Evolutionary conservation across 2,888 invertebrate genomes (phyloP).

Genomic region (Papilio gigon): DNA sequence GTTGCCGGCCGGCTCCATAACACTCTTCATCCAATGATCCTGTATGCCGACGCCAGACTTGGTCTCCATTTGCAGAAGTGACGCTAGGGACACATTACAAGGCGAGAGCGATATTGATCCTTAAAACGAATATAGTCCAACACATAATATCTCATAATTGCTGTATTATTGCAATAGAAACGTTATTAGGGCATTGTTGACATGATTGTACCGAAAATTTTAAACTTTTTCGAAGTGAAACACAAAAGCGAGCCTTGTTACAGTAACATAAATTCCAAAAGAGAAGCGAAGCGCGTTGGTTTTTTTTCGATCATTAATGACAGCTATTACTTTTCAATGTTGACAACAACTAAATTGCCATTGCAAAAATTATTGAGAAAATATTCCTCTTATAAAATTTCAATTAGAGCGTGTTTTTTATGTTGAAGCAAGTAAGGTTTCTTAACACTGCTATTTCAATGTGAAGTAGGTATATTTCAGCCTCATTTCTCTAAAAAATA

Average conservation of each 20-base stretch:
- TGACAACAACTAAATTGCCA: slow-evolving; percentile 65
- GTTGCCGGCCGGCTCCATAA: slow-evolving; percentile 76
- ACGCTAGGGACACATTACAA: slow-evolving; percentile 65
- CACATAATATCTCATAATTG: slow-evolving; percentile 57
- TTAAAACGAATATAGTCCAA: slow-evolving; percentile 51
- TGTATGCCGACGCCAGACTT: slow-evolving; percentile 70
- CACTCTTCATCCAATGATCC: slow-evolving; percentile 79
- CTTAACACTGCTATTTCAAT: no score
- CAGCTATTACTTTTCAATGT: slow-evolving; percentile 70
- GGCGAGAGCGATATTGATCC: slow-evolving; percentile 69
- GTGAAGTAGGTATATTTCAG: not conserved
- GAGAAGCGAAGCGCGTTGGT: slow-evolving; percentile 80
- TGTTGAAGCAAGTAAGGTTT: not conserved
- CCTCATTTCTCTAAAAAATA: not conserved
- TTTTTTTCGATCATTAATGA: slow-evolving; percentile 78
- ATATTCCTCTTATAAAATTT: no score
- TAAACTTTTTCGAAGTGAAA: slow-evolving; percentile 67
- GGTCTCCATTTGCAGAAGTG: slow-evolving; percentile 70
- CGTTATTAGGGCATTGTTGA: slow-evolving; percentile 73
- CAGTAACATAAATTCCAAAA: slow-evolving; percentile 82
- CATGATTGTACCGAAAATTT: slow-evolving; percentile 68
- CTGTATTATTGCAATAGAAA: slow-evolving; percentile 52
- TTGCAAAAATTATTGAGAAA: slow-evolving; percentile 43
- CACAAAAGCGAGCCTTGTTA: slow-evolving; percentile 82
- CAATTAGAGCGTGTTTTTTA: not conserved